Base-by-base conservation (phyloP, 1,140 invertebrate species). In the Drosophila fuyamai region DNA sequence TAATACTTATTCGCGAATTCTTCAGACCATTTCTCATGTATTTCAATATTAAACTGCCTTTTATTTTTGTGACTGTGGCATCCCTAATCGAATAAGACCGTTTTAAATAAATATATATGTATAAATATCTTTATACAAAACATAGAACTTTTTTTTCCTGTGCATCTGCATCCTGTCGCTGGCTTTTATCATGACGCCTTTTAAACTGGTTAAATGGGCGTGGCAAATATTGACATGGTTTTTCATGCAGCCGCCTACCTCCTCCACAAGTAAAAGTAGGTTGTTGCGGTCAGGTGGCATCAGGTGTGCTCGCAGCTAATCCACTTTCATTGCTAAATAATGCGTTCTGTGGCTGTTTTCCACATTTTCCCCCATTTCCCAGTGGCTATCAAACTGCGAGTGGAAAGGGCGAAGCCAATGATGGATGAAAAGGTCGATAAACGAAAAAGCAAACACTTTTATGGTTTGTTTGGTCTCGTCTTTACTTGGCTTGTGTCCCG, bases 131-230 rank as follows among this genome's bases (percentile, higher is more conserved):
- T n/a, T n/a, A n/a, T n/a, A n/a, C n/a, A n/a, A n/a, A n/a, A n/a
- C n/a, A n/a, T n/a, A n/a, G n/a, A n/a, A n/a, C n/a, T n/a, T n/a
- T 36, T 48, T 55, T 67, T 13, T 16, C 1, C 2, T 51, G 44
- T 46, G 66, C n/a, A 38, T 2, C 18, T 55, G 46, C 56, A 86
- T 78, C 70, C 82, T 79, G 74, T 18, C 46, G 32, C 43, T 73
- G 56, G 23, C 18, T 47, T 47, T 16, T 29, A 23, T 77, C 35
- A 53, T 77, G 61, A 75, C 82, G 75, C 78, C 70, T 75, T 73
- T 88, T 76, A 82, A 72, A 82, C 83, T 79, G 79, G 66, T 88
- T 86, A 86, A 86, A 82, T 88, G 82, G 82, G 82, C 75, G 82
- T 86, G 16, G 58, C 76, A 63, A 77, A 79, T 88, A 80, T 80